These are phyloP conservation scores for Mus pahari DNA, from an alignment of 2,113 vertebrate genomes.

Conservation along the genomic window DNA sequence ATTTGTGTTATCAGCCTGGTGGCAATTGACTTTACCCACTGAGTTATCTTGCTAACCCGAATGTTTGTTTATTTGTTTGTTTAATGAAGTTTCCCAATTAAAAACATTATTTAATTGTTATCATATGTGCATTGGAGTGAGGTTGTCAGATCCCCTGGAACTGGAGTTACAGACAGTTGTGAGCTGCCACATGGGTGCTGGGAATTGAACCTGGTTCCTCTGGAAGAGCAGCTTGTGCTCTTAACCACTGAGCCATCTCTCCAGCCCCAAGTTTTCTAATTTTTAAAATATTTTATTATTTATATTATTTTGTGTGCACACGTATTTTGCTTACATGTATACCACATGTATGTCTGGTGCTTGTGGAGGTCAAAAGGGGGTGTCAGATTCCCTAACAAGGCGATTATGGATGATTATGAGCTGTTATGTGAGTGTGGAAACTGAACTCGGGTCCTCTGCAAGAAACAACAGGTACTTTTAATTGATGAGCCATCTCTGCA, in stretches of 20 bases:
- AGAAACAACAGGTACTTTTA: background rate
- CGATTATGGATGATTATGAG: background rate
- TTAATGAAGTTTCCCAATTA: too few relatives aligned
- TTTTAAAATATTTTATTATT: background rate
- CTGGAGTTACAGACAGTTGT: too few relatives aligned
- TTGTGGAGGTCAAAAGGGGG: background rate
- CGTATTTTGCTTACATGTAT: background rate
- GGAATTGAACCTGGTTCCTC: too few relatives aligned
- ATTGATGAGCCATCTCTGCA: background rate
- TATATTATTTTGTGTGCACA: background rate
- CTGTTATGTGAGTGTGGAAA: background rate
- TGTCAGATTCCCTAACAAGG: background rate
- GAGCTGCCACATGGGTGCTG: too few relatives aligned
- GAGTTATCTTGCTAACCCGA: background rate
- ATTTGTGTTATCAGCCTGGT: background rate
- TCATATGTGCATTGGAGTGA: too few relatives aligned
- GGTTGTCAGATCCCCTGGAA: too few relatives aligned
- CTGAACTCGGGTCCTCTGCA: background rate
- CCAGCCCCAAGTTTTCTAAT: background rate
- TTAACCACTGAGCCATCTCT: too few relatives aligned
- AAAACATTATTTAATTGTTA: too few relatives aligned
- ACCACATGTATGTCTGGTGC: background rate
- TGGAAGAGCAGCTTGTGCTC: too few relatives aligned
- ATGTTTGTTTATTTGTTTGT: background rate
- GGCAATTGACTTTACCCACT: background rate